Evolutionary conservation across 2,797 vertebrate species (phyloP), one percentile per base, ranked within the genome.

Genomic region (Picus viridis): DNA sequence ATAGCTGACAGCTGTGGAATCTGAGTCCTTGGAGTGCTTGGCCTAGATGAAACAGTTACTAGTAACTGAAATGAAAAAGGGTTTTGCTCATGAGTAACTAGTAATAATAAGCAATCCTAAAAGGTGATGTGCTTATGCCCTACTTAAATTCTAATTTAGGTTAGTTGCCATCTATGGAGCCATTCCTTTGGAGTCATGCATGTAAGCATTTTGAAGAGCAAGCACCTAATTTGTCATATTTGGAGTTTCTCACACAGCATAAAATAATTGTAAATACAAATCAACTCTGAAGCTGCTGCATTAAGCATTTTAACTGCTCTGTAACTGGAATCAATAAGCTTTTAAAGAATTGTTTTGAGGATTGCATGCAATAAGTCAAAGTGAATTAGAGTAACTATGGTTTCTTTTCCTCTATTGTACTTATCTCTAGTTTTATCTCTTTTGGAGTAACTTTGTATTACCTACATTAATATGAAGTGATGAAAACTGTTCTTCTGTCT

Each of bases 61-160:
- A 20, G 43, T 70, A 64, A 68, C 2, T 78, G 73, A 88, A 94
- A 71, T 86, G 10, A 77, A 90, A 65, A 15, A 43, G 10, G 1
- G 20, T 59, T 77, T 81, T 81, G 78, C 90, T 54, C 32, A 70
- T 91, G 45, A 80, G 30, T 80, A 57, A 34, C 45, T 75, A 27
- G 27, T 70, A 80, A 56, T 76, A 85, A 59, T 45, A 69, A 69
- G 34, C 74, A 78, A 77, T 83, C 41, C 45, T 81, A 36, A 12
- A 79, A 77, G 79, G 39, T 84, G 29, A 30, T 39, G 20, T 79
- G 47, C 34, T 92, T 73, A 47, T 73, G 69, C 43, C 11, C 53
- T 67, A 53, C 43, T 78, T 76, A 63, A 75, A 83, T 93, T 91
- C 73, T 86, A 88, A 81, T 90, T 86, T 72, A 41, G 8, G 72